A percentile compares a stretch with the other conserved stretches of the same genome.
phyloP scores from a whole-genome alignment of 1,140 invertebrate species.

The Nasonia longicornis region DNA sequence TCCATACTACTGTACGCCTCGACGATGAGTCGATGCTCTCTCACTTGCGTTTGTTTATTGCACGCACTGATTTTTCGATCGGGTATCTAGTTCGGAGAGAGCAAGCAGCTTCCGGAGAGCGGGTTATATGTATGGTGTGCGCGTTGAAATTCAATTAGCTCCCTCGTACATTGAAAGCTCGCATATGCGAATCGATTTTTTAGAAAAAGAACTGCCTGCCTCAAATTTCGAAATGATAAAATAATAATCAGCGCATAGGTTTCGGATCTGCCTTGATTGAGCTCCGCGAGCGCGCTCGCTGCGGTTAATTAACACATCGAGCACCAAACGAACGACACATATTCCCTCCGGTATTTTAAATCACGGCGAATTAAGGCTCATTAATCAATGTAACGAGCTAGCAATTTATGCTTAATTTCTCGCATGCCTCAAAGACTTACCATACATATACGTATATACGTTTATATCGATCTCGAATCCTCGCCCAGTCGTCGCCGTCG shows the following conservation, averaged over 20 bases:
- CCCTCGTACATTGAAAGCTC: neutral
- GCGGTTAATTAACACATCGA: conserved; percentile 8
- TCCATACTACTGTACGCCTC: neutral
- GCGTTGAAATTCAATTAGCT: neutral
- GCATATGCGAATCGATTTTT: neutral
- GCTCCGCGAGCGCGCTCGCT: too few relatives aligned
- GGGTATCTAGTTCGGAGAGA: neutral
- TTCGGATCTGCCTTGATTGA: neutral
- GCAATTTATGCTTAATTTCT: conserved; percentile 26
- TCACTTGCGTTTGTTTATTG: neutral
- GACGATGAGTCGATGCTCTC: neutral
- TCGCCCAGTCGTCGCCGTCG: neutral
- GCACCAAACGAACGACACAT: neutral
- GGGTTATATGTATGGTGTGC: too few relatives aligned
- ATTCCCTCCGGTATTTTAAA: neutral
- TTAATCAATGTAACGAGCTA: conserved; percentile 32
- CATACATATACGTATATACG: neutral
- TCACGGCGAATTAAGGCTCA: neutral
- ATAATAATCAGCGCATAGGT: too few relatives aligned
- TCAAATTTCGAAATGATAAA: neutral
- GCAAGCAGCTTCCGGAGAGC: too few relatives aligned
- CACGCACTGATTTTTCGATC: too few relatives aligned
- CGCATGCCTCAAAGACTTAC: neutral
- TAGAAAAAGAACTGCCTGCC: neutral
- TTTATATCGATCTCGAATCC: neutral